phyloP scores from a whole-genome alignment of 2,113 vertebrate species.

The Aptenodytes patagonicus region DNA sequence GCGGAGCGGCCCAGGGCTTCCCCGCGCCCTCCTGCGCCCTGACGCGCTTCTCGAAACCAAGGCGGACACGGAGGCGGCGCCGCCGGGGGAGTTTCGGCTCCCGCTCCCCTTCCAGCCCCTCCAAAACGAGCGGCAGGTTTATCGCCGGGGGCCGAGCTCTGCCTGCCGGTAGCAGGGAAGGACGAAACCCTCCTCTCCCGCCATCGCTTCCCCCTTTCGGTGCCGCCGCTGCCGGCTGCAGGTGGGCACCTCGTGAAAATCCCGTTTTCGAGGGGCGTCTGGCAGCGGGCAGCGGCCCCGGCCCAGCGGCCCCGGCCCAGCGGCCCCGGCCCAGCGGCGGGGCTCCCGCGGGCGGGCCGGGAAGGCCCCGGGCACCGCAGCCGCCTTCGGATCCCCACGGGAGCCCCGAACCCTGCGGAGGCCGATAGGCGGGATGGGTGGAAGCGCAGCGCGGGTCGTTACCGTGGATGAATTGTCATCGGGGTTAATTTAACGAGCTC shows the following conservation, averaged over 20 bases:
- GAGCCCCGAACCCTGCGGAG: neutral
- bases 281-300: neutral
- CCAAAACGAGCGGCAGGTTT: neutral
- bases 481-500: neutral
- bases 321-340: neutral
- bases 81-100: accelerated
- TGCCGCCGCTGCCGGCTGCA: neutral
- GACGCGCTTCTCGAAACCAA: accelerated
- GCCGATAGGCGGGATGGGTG: accelerated
- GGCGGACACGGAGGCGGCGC: accelerated
- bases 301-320: no score
- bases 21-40: neutral
- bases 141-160: no score
- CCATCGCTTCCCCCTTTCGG: neutral
- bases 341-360: neutral
- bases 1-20: accelerated
- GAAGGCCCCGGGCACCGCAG: neutral
- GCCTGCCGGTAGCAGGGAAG: neutral
- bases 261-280: neutral
- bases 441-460: accelerated
- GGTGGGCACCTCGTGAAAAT: neutral
- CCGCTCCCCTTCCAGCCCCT: neutral
- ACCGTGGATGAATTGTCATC: accelerated
- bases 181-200: neutral
- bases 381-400: accelerated